These are phyloP conservation scores for Saturnia pavonia DNA, from an alignment of 2,888 invertebrate genomes.

Conservation along the genomic window DNA sequence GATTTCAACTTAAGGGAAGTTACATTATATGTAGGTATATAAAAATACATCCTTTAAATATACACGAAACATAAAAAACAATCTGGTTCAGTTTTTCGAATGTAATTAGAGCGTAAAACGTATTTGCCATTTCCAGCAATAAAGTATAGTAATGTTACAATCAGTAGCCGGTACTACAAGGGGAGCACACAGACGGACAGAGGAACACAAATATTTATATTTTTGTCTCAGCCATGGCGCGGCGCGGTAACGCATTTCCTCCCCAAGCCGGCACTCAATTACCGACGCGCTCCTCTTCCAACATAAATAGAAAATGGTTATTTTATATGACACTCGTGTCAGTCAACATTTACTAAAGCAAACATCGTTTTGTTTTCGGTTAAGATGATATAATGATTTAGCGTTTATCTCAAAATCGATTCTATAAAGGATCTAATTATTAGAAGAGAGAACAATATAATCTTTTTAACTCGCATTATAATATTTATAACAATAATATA, in stretches of 20 bases:
- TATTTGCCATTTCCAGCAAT: not conserved
- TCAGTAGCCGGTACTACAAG: not conserved
- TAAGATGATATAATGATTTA: conserved; percentile 2
- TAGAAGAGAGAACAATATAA: not conserved
- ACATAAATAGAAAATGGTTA: conserved; percentile 45
- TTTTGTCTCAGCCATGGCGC: conserved; percentile 39
- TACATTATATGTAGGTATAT: too few species aligned
- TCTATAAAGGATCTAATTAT: not conserved
- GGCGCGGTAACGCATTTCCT: conserved; percentile 40
- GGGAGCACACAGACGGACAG: conserved; percentile 25
- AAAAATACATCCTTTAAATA: too few species aligned
- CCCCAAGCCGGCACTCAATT: conserved; percentile 40
- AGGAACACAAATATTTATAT: conserved; percentile 47
- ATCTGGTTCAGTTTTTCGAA: not conserved
- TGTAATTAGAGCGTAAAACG: not conserved
- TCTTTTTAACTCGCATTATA: not conserved
- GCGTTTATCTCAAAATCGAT: not conserved
- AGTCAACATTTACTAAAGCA: conserved; percentile 11
- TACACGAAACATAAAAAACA: not conserved
- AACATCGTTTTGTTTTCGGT: conserved; percentile 4
- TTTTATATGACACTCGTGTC: conserved; percentile 30
- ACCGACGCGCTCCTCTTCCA: conserved; percentile 32
- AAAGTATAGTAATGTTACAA: conserved; percentile 4
- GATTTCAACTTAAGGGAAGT: not conserved
- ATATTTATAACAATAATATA: too few species aligned